phyloP scores from a whole-genome alignment of 2,797 vertebrate species.

The Chelon auratus region DNA sequence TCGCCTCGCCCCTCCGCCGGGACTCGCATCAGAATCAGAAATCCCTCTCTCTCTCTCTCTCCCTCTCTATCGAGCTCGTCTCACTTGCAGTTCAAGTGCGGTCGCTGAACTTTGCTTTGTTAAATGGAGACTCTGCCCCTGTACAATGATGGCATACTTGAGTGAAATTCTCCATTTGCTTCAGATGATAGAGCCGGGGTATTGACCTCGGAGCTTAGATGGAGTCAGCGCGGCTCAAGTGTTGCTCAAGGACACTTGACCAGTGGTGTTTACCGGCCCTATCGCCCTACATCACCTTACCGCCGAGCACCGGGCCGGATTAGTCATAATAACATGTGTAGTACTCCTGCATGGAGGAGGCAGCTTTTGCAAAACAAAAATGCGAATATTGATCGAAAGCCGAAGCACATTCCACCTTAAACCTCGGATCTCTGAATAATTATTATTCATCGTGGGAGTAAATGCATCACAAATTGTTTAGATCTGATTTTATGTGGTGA shows the following conservation, averaged over 20 bases:
- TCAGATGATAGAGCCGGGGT: conserved; percentile 13
- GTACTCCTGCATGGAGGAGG: background rate
- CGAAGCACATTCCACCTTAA: background rate
- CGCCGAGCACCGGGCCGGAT: background rate
- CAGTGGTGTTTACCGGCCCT: background rate
- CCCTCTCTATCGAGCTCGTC: conserved; percentile 11
- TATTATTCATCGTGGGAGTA: conserved; percentile 21
- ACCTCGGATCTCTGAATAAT: background rate
- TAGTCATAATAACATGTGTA: background rate
- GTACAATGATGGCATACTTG: background rate
- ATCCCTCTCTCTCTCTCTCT: background rate
- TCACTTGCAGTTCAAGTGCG: conserved; percentile 25
- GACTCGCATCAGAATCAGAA: conserved; percentile 38
- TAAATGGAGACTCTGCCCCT: background rate
- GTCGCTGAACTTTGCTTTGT: conserved; percentile 24
- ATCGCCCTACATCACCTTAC: background rate
- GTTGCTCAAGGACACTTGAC: conserved; percentile 27
- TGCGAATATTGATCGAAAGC: background rate
- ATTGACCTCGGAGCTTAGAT: conserved; percentile 12
- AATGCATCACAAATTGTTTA: conserved; percentile 8
- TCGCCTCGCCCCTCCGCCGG: conserved; percentile 21
- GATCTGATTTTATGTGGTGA: conserved; percentile 13
- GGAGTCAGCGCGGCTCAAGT: conserved; percentile 4
- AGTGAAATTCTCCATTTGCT: conserved; percentile 32
- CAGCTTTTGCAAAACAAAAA: background rate